A percentile compares a stretch with the other conserved stretches of the same genome.
Evolutionary conservation across 2,113 vertebrate species (phyloP).

Genomic region (pig (Sus scrofa)): T2T-Sscrofa CM000822.6:67004001-67004500

Average conservation of each 20-base stretch:
- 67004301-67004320: neutral
- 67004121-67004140: neutral
- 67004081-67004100: neutral
- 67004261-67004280: neutral
- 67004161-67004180: neutral
- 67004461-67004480: neutral
- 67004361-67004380: neutral
- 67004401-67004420: constrained; percentile 44
- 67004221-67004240: neutral
- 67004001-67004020: neutral
- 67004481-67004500: neutral
- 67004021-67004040: neutral
- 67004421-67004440: neutral
- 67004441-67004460: neutral
- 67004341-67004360: neutral
- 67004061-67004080: neutral
- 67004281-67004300: constrained; percentile 20
- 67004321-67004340: neutral
- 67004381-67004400: neutral
- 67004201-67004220: neutral
- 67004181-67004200: neutral
- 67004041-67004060: neutral
- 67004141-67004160: neutral
- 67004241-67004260: neutral
- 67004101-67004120: constrained; percentile 8